A percentile compares a stretch with the other conserved stretches of the same genome.
These are phyloP conservation scores for Intoshia linei DNA, from an alignment of 1,140 invertebrate genomes.

Conservation along the genomic window DNA sequence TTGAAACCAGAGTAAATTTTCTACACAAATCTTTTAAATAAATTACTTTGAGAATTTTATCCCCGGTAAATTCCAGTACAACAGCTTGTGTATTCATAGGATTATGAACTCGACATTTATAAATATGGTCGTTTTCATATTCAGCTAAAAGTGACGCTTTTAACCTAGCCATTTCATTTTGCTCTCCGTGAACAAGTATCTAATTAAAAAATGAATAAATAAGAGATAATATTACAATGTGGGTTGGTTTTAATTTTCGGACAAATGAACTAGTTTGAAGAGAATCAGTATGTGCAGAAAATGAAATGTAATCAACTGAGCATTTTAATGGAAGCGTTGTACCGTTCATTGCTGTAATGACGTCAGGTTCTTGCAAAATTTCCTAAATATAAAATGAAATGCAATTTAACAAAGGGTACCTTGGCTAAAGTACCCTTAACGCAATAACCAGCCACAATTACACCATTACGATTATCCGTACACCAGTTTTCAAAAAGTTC, in stretches of 20 bases:
- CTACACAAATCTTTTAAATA: too few relatives aligned
- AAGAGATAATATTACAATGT: conserved; percentile 35
- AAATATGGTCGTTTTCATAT: conserved; percentile 55
- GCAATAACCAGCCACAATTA: conserved; percentile 91
- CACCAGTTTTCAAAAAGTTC: conserved; percentile 97
- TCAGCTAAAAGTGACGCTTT: conserved; percentile 67
- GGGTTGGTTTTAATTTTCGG: conserved; percentile 54
- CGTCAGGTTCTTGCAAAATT: conserved; percentile 79
- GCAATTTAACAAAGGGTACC: conserved; percentile 10
- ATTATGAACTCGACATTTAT: conserved; percentile 63
- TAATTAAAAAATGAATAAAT: conserved; percentile 11
- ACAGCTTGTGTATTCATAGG: conserved; percentile 72
- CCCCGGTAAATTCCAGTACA: conserved; percentile 63
- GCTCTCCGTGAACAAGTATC: conserved; percentile 81
- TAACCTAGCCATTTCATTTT: conserved; percentile 81
- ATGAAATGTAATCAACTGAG: conserved; percentile 91
- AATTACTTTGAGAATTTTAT: conserved; percentile 86
- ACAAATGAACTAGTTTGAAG: conserved; percentile 93
- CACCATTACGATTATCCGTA: conserved; percentile 76
- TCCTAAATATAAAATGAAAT: conserved; percentile 24
- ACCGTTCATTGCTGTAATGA: conserved; percentile 66
- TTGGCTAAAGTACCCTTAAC: conserved; percentile 93
- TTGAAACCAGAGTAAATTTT: too few relatives aligned
- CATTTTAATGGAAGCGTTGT: conserved; percentile 64
- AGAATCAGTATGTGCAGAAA: conserved; percentile 94